These are phyloP conservation scores for Theocolax elegans DNA, from an alignment of 1,140 invertebrate species.

Conservation along the genomic window DNA sequence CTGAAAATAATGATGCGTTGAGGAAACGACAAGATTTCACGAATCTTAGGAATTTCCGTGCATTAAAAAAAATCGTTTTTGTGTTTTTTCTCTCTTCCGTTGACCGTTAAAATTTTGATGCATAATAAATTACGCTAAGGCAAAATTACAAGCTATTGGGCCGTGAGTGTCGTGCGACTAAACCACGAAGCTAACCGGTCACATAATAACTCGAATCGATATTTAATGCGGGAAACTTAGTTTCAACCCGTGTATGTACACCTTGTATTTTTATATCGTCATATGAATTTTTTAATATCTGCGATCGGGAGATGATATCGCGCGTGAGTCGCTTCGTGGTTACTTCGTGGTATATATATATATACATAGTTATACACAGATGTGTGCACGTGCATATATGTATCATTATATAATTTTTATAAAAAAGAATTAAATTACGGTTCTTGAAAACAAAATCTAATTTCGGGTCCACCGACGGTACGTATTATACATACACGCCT, in stretches of 20 bases:
- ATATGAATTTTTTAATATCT: constrained; percentile 19
- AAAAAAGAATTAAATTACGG: neutral
- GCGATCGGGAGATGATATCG: constrained; percentile 12
- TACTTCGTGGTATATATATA: too few relatives aligned
- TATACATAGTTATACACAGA: too few relatives aligned
- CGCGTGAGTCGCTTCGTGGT: too few relatives aligned
- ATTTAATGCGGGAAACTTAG: constrained; percentile 29
- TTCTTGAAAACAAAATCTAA: neutral
- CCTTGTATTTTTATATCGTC: constrained; percentile 13
- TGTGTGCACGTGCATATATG: too few relatives aligned
- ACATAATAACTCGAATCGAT: constrained; percentile 27
- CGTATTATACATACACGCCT: too few relatives aligned
- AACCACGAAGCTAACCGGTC: constrained; percentile 1
- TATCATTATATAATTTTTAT: too few relatives aligned
- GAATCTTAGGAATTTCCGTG: too few relatives aligned
- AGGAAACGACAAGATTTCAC: too few relatives aligned
- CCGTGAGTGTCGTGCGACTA: constrained; percentile 10
- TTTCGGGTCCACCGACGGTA: too few relatives aligned
- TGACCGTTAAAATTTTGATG: neutral
- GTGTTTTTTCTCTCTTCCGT: too few relatives aligned
- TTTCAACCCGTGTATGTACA: constrained; percentile 1
- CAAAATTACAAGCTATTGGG: constrained; percentile 3
- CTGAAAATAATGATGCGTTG: too few relatives aligned
- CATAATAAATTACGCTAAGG: constrained; percentile 10
- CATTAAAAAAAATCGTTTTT: too few relatives aligned